Conservation (phyloP, 2,888 invertebrate genomes). For the Ecliptopera silaceata region DNA sequence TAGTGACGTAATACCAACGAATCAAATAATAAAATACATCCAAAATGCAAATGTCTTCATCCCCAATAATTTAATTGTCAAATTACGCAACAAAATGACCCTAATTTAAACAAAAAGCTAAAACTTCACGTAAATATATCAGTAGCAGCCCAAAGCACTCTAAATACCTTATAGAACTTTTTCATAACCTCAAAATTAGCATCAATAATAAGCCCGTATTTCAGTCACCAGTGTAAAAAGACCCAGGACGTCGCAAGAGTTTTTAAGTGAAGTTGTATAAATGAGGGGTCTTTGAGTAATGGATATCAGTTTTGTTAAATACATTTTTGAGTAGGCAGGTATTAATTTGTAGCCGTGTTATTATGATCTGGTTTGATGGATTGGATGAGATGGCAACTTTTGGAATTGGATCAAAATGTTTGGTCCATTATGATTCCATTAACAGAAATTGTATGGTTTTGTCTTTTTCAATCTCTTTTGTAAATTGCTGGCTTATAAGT, state of each 20-base stretch:
- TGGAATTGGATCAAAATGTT: slow-evolving; percentile 51
- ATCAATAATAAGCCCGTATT: slow-evolving; percentile 69
- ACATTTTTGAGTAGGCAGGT: slow-evolving; percentile 72
- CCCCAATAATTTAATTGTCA: slow-evolving; percentile 33
- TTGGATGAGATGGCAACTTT: slow-evolving; percentile 69
- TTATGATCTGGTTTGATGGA: slow-evolving; percentile 76
- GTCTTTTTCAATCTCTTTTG: slow-evolving; percentile 20
- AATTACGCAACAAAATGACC: slow-evolving; percentile 40
- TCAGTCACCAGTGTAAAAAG: slow-evolving; percentile 43
- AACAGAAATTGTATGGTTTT: slow-evolving; percentile 22
- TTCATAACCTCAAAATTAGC: slow-evolving; percentile 75
- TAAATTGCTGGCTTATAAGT: slow-evolving; percentile 12
- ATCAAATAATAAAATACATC: neutral
- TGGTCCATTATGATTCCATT: slow-evolving; percentile 36
- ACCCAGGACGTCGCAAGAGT: slow-evolving; percentile 26
- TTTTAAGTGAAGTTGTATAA: neutral
- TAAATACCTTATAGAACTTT: slow-evolving; percentile 65
- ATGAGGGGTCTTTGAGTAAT: slow-evolving; percentile 39
- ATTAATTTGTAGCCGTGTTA: slow-evolving; percentile 76
- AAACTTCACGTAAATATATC: slow-evolving; percentile 76
- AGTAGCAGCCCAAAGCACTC: slow-evolving; percentile 73
- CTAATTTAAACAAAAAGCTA: slow-evolving; percentile 50
- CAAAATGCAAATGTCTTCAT: slow-evolving; percentile 26
- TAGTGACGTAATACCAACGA: too few relatives aligned
- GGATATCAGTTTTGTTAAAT: slow-evolving; percentile 55